A percentile compares a stretch with the other conserved stretches of the same genome.
These are phyloP conservation scores for Camponotus fellah DNA, from an alignment of 2,888 invertebrate species.

Conservation along the genomic window DNA sequence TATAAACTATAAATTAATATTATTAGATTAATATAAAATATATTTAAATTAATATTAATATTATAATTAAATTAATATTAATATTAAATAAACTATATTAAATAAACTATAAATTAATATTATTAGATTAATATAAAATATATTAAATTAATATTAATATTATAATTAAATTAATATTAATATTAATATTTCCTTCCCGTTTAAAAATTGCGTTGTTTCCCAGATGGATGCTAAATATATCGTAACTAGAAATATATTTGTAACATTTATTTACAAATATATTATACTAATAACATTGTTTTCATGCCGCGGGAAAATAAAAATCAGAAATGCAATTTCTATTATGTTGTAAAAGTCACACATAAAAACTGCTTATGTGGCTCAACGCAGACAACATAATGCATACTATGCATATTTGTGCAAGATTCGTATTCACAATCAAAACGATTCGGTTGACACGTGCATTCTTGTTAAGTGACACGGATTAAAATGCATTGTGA, in stretches of 20 bases:
- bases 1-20: too few relatives aligned
- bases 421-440: neutral
- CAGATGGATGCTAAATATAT: neutral
- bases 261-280: slow-evolving; percentile 1
- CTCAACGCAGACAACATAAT: neutral
- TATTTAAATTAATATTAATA: too few relatives aligned
- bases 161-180: too few relatives aligned
- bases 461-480: slow-evolving; percentile 8
- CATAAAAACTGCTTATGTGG: neutral
- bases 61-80: too few relatives aligned
- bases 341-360: neutral
- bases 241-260: neutral
- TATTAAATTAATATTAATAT: too few relatives aligned
- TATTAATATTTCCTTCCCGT: neutral
- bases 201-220: slow-evolving; percentile 10
- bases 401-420: neutral
- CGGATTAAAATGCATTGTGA: slow-evolving; percentile 21
- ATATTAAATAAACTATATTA: too few relatives aligned
- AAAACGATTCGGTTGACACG: slow-evolving; percentile 2
- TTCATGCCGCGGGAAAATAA: neutral
- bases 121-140: too few relatives aligned
- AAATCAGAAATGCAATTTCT: neutral
- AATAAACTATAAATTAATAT: too few relatives aligned
- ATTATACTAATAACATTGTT: neutral
- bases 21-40: too few relatives aligned